phyloP scores from a whole-genome alignment of 2,888 invertebrate species.

The Cataglyphis albicans region DNA sequence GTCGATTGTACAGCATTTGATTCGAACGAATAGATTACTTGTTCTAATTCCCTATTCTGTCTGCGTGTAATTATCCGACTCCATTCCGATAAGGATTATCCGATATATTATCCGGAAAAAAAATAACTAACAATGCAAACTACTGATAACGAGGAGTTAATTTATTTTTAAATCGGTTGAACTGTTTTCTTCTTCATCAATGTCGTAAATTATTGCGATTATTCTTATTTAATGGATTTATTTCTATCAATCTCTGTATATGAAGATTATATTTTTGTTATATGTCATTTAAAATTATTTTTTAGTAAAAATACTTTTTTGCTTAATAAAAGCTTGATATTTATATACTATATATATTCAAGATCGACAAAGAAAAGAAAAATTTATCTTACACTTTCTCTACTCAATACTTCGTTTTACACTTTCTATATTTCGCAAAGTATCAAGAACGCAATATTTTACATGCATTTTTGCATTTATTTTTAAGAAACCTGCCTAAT shows the following conservation, averaged over 20 bases:
- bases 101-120: conserved; percentile 11
- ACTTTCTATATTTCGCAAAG: background rate
- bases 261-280: background rate
- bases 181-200: background rate
- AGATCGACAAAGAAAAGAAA: background rate
- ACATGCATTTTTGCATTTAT: conserved; percentile 16
- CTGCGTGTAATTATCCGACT: conserved; percentile 34
- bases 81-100: conserved; percentile 35
- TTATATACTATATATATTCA: background rate
- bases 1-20: conserved; percentile 24
- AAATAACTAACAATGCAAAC: conserved; percentile 18
- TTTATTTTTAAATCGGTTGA: background rate
- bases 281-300: background rate
- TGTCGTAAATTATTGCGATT: background rate
- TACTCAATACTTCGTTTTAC: background rate
- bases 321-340: background rate
- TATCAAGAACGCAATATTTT: conserved; percentile 14
- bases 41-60: conserved; percentile 14
- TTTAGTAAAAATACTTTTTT: background rate
- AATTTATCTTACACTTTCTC: background rate
- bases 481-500: conserved; percentile 10
- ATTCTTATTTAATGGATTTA: background rate
- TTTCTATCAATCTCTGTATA: background rate
- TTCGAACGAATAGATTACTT: conserved; percentile 24
- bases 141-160: conserved; percentile 27